These are phyloP conservation scores for Andinoacara biseriatus DNA, from an alignment of 2,113 vertebrate species.

Conservation along the genomic window DNA sequence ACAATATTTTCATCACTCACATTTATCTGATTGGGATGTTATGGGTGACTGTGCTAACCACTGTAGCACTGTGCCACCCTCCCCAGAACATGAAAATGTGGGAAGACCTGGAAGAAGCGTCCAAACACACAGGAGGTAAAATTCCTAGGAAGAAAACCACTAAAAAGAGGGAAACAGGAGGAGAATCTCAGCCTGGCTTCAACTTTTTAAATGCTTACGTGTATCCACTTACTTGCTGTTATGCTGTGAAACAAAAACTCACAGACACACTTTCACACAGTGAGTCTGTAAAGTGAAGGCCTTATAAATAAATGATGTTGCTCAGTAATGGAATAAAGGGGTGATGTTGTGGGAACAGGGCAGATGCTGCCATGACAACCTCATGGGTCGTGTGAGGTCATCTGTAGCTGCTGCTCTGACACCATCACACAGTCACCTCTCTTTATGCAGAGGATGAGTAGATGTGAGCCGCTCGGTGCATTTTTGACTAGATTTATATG, in stretches of 20 bases:
- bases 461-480: neutral
- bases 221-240: neutral
- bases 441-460: neutral
- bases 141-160: neutral
- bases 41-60: neutral
- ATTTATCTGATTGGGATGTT: too few species aligned
- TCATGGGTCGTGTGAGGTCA: constrained; percentile 56
- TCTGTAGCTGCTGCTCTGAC: constrained; percentile 13
- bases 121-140: neutral
- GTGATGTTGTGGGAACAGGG: constrained; percentile 38
- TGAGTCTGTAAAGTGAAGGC: constrained; percentile 31
- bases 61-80: neutral
- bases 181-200: neutral
- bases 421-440: constrained; percentile 24
- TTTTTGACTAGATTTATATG: neutral
- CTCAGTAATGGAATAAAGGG: constrained; percentile 39
- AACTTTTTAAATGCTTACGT: neutral
- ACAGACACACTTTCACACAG: neutral
- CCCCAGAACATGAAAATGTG: neutral
- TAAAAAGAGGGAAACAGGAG: neutral
- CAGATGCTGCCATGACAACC: constrained; percentile 51
- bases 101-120: neutral
- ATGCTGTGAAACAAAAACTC: neutral
- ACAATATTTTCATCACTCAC: too few species aligned
- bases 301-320: constrained; percentile 58